Evolutionary conservation across 2,888 invertebrate species (phyloP).

Genomic region (Noctua fimbriata): DNA sequence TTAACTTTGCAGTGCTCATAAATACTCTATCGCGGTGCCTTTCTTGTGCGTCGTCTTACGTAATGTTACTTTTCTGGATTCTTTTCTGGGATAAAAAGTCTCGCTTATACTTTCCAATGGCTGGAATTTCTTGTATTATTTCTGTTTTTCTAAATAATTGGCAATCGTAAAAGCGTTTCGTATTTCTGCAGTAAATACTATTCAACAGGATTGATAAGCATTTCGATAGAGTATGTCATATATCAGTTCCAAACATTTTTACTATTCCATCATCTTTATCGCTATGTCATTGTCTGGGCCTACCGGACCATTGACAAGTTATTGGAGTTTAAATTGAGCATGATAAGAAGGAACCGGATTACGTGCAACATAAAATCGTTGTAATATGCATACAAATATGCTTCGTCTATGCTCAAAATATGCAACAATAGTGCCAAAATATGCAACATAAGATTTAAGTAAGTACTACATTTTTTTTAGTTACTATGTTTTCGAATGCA

Average conservation of each 20-base stretch:
- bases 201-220: background rate
- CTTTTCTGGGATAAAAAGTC: background rate
- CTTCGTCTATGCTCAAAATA: background rate
- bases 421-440: background rate
- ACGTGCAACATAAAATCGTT: background rate
- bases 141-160: background rate
- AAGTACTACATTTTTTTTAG: background rate
- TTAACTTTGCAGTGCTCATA: constrained; percentile 29
- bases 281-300: background rate
- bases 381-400: background rate
- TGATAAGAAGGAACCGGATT: background rate
- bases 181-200: background rate
- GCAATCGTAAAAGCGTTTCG: background rate
- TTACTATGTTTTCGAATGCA: background rate
- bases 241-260: background rate
- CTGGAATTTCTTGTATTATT: background rate
- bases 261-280: background rate
- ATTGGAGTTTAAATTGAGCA: background rate
- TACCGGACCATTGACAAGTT: background rate
- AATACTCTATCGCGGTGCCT: background rate
- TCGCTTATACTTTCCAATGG: background rate
- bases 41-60: background rate
- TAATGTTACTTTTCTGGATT: constrained; percentile 3
- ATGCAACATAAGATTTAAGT: background rate
- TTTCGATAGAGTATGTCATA: background rate